Conservation (phyloP, 2,113 vertebrate species). For the Struthidea cinerea region DNA sequence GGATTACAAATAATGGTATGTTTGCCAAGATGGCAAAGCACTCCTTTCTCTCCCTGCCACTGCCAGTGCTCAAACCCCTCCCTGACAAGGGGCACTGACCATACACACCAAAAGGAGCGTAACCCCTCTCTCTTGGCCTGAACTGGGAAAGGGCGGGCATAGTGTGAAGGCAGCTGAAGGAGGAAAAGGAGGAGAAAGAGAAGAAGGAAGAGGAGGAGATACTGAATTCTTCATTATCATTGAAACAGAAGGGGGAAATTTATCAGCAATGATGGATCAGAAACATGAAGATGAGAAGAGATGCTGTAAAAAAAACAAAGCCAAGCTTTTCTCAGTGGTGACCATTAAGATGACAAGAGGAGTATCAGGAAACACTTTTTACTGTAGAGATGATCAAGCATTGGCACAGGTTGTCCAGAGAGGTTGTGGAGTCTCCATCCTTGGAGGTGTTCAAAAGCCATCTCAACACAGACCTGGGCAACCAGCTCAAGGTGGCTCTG, state of each 20-base stretch:
- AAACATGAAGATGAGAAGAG: not conserved
- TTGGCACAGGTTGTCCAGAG: not conserved
- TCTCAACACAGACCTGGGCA: not conserved
- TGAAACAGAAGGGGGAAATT: not conserved
- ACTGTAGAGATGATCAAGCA: not conserved
- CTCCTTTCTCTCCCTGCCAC: not conserved
- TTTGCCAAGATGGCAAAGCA: not conserved
- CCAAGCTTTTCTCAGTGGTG: not conserved
- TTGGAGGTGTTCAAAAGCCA: not conserved
- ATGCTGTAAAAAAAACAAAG: not conserved
- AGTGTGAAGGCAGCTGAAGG: not conserved
- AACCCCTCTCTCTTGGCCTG: not conserved
- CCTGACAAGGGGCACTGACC: not conserved
- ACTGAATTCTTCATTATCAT: not conserved
- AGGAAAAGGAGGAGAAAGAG: not conserved
- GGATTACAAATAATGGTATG: not conserved
- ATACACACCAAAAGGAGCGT: not conserved
- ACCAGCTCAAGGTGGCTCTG: not conserved
- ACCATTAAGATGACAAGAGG: not conserved
- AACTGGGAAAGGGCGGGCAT: not conserved
- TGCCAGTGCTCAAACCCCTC: not conserved
- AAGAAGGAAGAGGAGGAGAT: not conserved
- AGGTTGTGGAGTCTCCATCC: not conserved
- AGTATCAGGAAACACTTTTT: not conserved
- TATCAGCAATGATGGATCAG: not conserved